Evolutionary conservation across 2,113 vertebrate genomes (phyloP).

Genomic region (Gallinago media): DNA sequence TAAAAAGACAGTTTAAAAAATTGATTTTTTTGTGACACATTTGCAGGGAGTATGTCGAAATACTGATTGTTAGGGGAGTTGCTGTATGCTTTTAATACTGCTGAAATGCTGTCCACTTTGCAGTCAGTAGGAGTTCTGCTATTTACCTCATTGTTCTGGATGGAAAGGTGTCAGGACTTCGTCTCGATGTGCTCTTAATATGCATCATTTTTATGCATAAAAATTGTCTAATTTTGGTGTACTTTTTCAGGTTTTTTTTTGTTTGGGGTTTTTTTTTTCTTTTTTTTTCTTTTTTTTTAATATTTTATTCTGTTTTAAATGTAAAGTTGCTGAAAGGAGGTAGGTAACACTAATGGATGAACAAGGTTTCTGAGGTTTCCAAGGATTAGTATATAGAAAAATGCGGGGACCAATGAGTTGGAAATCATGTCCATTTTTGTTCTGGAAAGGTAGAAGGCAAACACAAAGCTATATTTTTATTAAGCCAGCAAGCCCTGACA

Average conservation of each 20-base stretch:
- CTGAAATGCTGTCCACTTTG: not conserved
- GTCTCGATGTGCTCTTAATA: not conserved
- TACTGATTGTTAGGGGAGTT: not conserved
- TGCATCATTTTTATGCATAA: not conserved
- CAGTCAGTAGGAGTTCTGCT: not conserved
- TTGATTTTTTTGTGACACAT: not conserved
- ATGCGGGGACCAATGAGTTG: accelerated
- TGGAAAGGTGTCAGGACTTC: not conserved
- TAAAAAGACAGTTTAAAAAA: not conserved
- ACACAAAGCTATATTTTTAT: not conserved
- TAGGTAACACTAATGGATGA: not conserved
- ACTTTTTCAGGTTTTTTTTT: not conserved
- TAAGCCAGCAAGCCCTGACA: not conserved
- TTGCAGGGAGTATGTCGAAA: not conserved
- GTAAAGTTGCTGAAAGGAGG: not conserved
- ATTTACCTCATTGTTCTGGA: not conserved
- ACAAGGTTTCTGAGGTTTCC: not conserved
- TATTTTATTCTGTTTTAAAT: not conserved
- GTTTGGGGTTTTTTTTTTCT: too few relatives aligned
- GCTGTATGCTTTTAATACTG: not conserved
- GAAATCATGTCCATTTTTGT: not conserved
- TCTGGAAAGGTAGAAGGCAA: not conserved
- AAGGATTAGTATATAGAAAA: not conserved
- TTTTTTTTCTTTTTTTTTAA: too few relatives aligned
- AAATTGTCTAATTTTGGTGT: not conserved